Evolutionary conservation across 2,888 invertebrate genomes (phyloP).

Genomic region (Galerucella calmariensis): DNA sequence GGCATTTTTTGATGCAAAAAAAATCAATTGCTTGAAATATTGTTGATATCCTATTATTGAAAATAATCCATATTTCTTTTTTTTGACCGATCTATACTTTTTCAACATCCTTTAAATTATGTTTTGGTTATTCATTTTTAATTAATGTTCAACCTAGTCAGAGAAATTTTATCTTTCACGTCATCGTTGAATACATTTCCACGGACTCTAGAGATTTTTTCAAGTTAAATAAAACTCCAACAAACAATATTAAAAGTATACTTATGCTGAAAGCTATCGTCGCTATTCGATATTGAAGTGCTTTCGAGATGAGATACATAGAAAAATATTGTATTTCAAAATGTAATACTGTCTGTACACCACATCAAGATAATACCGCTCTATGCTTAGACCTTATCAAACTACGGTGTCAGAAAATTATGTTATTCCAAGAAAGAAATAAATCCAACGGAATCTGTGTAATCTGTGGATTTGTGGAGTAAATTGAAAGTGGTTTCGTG

Average conservation of each 20-base stretch:
- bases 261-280: background rate
- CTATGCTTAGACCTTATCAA: background rate
- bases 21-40: no score
- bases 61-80: no score
- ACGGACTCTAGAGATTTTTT: background rate
- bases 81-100: no score
- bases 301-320: background rate
- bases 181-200: background rate
- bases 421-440: background rate
- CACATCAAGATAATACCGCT: background rate
- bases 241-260: background rate
- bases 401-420: background rate
- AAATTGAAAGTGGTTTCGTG: background rate
- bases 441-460: background rate
- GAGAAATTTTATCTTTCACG: background rate
- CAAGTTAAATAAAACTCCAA: background rate
- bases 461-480: constrained; percentile 10
- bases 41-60: no score
- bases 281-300: constrained; percentile 1
- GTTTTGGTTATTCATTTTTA: background rate
- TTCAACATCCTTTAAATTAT: no score
- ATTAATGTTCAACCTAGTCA: background rate
- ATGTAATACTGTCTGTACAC: constrained; percentile 1
- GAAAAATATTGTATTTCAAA: constrained; percentile 7
- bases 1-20: no score